Conservation (phyloP, 2,888 invertebrate genomes). For the Herminia tarsipennalis region DNA sequence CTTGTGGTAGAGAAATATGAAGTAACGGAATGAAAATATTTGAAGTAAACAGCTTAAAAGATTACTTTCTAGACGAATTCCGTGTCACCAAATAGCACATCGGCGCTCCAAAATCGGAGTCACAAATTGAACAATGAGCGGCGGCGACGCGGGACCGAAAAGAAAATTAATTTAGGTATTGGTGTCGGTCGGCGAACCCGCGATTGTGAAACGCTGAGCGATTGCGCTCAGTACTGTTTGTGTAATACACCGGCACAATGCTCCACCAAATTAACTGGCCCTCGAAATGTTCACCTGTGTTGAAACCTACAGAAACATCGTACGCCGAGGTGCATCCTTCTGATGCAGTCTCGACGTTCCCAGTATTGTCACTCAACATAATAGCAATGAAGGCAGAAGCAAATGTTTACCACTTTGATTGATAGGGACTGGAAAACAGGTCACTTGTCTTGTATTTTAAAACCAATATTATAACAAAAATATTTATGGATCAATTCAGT, state of each 20-base stretch:
- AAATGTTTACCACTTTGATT: neutral
- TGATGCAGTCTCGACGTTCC: conserved; percentile 11
- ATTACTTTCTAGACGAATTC: conserved; percentile 60
- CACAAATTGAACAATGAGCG: conserved; percentile 79
- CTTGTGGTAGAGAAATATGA: conserved; percentile 1
- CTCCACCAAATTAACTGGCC: conserved; percentile 73
- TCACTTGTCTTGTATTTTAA: too few species aligned
- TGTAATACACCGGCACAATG: conserved; percentile 80
- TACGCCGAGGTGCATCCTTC: conserved; percentile 41
- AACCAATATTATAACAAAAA: too few species aligned
- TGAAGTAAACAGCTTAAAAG: conserved; percentile 44
- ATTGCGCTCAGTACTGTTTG: conserved; percentile 80
- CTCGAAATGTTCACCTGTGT: conserved; percentile 75
- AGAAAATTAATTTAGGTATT: conserved; percentile 85
- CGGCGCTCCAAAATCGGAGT: conserved; percentile 68
- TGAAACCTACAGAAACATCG: conserved; percentile 57
- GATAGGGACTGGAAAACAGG: too few species aligned
- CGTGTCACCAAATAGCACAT: conserved; percentile 65
- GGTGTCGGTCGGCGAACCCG: conserved; percentile 82
- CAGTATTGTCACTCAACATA: neutral
- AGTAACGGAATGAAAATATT: conserved; percentile 4
- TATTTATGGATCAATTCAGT: neutral
- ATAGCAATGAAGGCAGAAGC: neutral
- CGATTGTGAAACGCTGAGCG: conserved; percentile 81
- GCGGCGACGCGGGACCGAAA: conserved; percentile 73